These are phyloP conservation scores for Sapayoa aenigma DNA, from an alignment of 2,113 vertebrate species.

Conservation along the genomic window DNA sequence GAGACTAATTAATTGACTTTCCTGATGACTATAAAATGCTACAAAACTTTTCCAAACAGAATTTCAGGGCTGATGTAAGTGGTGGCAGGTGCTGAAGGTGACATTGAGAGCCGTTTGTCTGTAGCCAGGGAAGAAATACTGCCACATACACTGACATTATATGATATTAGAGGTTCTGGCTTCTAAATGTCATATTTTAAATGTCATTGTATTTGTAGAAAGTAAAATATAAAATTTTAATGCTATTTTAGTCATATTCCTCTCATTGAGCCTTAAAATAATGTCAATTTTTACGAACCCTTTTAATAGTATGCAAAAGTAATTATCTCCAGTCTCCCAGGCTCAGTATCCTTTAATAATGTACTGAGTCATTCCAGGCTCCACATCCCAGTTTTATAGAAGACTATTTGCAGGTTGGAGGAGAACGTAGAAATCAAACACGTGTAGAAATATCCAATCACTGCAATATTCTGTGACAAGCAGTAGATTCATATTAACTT, in stretches of 20 bases:
- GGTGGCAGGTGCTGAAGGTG: constrained; percentile 50
- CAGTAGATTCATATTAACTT: background rate
- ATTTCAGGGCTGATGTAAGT: background rate
- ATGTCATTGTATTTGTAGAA: constrained; percentile 31
- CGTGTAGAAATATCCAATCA: background rate
- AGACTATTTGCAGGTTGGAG: background rate
- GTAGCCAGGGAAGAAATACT: background rate
- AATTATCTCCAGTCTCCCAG: constrained; percentile 37
- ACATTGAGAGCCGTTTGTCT: constrained; percentile 31
- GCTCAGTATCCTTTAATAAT: constrained; percentile 28
- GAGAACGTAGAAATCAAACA: background rate
- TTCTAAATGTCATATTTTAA: constrained; percentile 55
- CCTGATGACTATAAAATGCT: constrained; percentile 44
- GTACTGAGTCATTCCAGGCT: constrained; percentile 10
- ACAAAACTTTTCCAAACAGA: background rate
- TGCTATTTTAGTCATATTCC: constrained; percentile 30
- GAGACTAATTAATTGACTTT: constrained; percentile 49
- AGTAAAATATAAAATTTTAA: constrained; percentile 34
- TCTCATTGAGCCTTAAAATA: constrained; percentile 45
- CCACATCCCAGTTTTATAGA: background rate
- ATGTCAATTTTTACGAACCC: constrained; percentile 47
- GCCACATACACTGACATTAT: background rate
- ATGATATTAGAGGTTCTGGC: constrained; percentile 13
- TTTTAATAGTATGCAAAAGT: constrained; percentile 44
- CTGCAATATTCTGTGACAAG: background rate